Evolutionary conservation across 2,797 vertebrate genomes (phyloP).

Genomic region (Hemitrygon akajei): DNA sequence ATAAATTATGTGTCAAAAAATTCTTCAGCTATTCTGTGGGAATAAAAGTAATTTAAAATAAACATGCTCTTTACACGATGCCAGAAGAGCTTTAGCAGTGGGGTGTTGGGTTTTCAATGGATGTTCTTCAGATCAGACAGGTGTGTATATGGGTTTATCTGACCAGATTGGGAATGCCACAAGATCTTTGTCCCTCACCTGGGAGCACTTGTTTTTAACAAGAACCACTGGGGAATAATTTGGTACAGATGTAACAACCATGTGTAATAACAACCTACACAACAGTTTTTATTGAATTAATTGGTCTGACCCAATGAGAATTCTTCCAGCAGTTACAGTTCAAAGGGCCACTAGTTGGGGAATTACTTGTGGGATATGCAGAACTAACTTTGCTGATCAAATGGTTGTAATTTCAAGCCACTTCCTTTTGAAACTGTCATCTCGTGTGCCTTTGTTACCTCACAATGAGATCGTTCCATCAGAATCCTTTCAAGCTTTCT

Average conservation of each 20-base stretch:
- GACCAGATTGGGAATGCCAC: background rate
- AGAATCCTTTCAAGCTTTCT: no score
- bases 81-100: background rate
- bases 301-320: background rate
- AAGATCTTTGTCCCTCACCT: background rate
- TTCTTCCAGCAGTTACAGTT: background rate
- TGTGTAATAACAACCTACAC: no score
- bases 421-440: no score
- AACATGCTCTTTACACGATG: background rate
- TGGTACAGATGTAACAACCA: no score
- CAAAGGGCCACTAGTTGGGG: background rate
- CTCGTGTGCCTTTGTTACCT: no score
- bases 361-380: no score
- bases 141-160: background rate
- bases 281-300: background rate
- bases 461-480: no score
- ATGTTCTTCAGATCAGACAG: background rate
- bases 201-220: background rate
- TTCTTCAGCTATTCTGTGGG: background rate
- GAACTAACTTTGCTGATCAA: no score
- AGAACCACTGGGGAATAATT: background rate
- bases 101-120: background rate
- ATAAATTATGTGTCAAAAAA: constrained; percentile 19
- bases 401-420: no score
- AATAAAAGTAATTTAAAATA: background rate